Evolutionary conservation across 2,888 invertebrate genomes (phyloP).

Genomic region (Heliconius erato): DNA sequence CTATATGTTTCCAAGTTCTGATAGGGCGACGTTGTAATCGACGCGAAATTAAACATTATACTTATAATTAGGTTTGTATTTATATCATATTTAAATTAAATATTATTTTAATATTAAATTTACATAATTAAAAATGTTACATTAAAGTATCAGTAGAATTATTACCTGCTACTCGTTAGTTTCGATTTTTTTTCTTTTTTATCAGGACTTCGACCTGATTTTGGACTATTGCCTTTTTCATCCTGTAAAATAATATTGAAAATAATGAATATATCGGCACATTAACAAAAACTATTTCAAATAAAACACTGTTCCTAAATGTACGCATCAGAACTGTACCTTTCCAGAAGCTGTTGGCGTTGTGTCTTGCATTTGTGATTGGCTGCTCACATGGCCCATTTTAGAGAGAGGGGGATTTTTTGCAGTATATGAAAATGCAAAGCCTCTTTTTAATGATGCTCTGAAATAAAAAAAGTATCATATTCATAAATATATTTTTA

Average conservation of each 20-base stretch:
- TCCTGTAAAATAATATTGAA: constrained; percentile 31
- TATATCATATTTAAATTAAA: neutral
- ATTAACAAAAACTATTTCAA: neutral
- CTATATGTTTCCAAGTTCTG: constrained; percentile 11
- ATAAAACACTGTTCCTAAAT: neutral
- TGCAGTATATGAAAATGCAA: constrained; percentile 90
- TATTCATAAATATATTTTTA: neutral
- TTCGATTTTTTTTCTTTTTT: constrained; percentile 66
- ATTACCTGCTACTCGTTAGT: constrained; percentile 63
- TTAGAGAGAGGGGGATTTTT: constrained; percentile 93
- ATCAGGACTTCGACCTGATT: constrained; percentile 56
- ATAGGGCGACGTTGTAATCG: neutral
- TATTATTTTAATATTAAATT: neutral
- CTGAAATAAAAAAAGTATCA: constrained; percentile 64
- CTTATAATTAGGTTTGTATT: neutral
- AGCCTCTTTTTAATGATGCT: constrained; percentile 87
- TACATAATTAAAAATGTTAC: too few relatives aligned
- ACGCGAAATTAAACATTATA: neutral
- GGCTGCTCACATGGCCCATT: constrained; percentile 88
- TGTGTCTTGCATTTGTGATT: constrained; percentile 62
- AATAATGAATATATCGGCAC: neutral
- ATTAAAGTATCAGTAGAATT: neutral
- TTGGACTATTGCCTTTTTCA: constrained; percentile 49
- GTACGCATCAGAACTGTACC: neutral
- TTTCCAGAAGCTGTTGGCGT: constrained; percentile 54